Percentiles rank a stretch among this genome's conserved stretches.
Evolutionary conservation across 2,797 vertebrate genomes (phyloP).

Genomic region (Notolabrus celidotus): DNA sequence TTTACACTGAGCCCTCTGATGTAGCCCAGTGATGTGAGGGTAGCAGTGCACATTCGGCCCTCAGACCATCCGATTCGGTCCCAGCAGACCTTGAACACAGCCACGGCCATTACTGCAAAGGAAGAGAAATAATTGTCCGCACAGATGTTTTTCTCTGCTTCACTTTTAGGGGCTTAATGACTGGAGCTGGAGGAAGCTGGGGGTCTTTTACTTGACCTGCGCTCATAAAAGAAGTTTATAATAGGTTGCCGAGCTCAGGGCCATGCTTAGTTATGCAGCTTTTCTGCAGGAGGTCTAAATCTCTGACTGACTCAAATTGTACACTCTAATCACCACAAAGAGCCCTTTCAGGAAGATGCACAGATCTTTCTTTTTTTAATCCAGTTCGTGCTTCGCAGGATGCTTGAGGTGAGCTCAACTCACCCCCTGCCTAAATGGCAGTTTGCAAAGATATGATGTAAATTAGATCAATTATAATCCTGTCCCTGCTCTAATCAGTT

Average conservation of each 20-base stretch:
- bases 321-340: slow-evolving; percentile 53
- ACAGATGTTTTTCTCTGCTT: slow-evolving; percentile 65
- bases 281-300: slow-evolving; percentile 50
- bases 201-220: slow-evolving; percentile 63
- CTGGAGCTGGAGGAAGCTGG: slow-evolving; percentile 47
- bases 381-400: slow-evolving; percentile 38
- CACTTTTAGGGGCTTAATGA: slow-evolving; percentile 69
- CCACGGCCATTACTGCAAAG: slow-evolving; percentile 54
- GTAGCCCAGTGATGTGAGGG: slow-evolving; percentile 54
- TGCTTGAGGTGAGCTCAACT: slow-evolving; percentile 30
- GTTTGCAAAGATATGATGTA: slow-evolving; percentile 48
- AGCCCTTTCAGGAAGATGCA: slow-evolving; percentile 50
- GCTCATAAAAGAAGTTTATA: slow-evolving; percentile 56
- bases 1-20: slow-evolving; percentile 48
- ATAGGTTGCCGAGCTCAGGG: slow-evolving; percentile 42
- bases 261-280: slow-evolving; percentile 46
- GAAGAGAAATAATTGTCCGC: slow-evolving; percentile 57
- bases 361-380: neutral
- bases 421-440: slow-evolving; percentile 32
- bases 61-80: slow-evolving; percentile 37
- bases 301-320: slow-evolving; percentile 32
- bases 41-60: slow-evolving; percentile 30
- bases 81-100: slow-evolving; percentile 61
- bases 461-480: slow-evolving; percentile 49
- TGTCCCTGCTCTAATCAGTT: neutral